phyloP scores from a whole-genome alignment of 2,113 vertebrate species.

The Menura novaehollandiae region DNA sequence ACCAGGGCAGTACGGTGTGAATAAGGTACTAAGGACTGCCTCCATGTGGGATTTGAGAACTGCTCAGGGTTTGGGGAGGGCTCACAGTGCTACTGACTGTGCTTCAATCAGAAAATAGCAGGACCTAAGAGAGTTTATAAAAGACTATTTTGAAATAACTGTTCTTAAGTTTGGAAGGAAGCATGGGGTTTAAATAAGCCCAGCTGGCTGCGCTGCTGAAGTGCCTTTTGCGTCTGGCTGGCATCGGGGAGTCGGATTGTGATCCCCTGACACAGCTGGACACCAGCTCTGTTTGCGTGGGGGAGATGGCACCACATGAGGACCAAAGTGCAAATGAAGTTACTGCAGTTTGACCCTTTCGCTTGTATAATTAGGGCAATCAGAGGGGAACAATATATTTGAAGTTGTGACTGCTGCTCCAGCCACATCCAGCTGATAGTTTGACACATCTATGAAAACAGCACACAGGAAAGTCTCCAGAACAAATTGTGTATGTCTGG shows the following conservation, averaged over 20 bases:
- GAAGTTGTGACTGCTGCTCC: neutral
- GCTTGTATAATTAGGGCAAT: neutral
- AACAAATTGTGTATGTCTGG: neutral
- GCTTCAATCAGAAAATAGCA: neutral
- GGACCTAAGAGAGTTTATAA: neutral
- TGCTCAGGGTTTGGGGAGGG: neutral
- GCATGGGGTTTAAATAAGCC: neutral
- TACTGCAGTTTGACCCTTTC: neutral
- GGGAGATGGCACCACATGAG: neutral
- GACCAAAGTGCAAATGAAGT: neutral
- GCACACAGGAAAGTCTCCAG: neutral
- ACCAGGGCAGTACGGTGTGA: neutral
- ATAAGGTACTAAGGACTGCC: neutral
- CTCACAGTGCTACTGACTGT: neutral
- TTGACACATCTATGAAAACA: constrained; percentile 2
- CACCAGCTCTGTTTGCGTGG: neutral
- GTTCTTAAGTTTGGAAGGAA: neutral
- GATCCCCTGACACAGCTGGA: neutral
- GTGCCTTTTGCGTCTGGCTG: neutral
- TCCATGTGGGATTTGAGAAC: neutral
- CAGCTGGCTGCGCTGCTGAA: neutral
- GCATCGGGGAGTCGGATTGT: fast-evolving
- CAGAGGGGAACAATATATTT: neutral
- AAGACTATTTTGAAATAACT: neutral
- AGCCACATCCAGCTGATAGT: neutral